phyloP scores from a whole-genome alignment of 2,888 invertebrate genomes.

The Lacanobia oleracea region DNA sequence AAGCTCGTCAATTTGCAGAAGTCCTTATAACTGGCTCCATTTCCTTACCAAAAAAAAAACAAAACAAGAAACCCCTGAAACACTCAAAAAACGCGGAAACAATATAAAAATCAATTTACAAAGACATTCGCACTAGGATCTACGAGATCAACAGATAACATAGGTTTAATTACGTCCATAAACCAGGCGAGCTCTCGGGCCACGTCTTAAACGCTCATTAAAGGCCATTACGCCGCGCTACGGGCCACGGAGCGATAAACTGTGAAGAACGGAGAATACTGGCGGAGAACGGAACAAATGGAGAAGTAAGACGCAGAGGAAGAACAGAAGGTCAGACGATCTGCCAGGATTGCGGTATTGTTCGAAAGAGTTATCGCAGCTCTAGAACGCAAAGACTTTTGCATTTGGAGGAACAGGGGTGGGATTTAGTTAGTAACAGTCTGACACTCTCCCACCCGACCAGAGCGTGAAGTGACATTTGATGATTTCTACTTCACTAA shows the following conservation, averaged over 20 bases:
- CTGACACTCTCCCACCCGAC: too few species aligned
- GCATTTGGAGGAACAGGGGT: too few species aligned
- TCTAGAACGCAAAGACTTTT: too few species aligned
- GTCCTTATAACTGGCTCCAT: too few species aligned
- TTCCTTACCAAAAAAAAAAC: too few species aligned
- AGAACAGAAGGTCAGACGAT: slow-evolving; percentile 22
- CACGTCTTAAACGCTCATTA: slow-evolving; percentile 85
- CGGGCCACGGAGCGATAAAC: slow-evolving; percentile 76
- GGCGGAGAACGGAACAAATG: slow-evolving; percentile 61
- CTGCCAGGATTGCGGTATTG: too few species aligned
- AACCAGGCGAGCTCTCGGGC: slow-evolving; percentile 80
- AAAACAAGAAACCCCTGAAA: neutral
- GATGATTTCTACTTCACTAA: too few species aligned
- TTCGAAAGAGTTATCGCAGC: too few species aligned
- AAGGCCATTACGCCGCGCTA: slow-evolving; percentile 77
- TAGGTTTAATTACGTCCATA: slow-evolving; percentile 87
- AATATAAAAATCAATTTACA: slow-evolving; percentile 74
- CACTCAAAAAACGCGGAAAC: slow-evolving; percentile 30
- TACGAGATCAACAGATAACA: slow-evolving; percentile 79
- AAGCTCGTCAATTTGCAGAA: too few species aligned
- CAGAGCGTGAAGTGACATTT: too few species aligned
- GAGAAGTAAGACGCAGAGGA: slow-evolving; percentile 34
- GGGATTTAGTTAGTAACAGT: too few species aligned
- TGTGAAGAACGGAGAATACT: slow-evolving; percentile 68
- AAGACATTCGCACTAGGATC: slow-evolving; percentile 76